Percentiles rank a stretch among this genome's conserved stretches.
Conservation (phyloP, 2,797 vertebrate genomes). For the Synaphobranchus kaupii region DNA sequence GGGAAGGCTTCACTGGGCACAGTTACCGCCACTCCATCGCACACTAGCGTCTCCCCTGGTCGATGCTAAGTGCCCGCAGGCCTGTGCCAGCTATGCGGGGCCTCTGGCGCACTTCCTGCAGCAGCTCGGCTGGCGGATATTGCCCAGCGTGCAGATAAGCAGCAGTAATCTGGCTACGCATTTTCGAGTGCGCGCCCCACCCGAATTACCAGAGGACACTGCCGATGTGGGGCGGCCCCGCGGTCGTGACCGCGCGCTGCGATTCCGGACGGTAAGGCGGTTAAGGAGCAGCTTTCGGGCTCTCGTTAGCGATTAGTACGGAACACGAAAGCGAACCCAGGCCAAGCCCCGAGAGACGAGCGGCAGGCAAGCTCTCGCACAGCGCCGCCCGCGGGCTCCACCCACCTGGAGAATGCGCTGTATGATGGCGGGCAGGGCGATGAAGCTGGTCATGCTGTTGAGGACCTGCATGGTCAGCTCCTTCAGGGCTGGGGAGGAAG, state of each 20-base stretch:
- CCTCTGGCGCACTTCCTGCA: not conserved
- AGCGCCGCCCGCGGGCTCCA: constrained; percentile 5
- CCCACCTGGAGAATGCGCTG: constrained; percentile 91
- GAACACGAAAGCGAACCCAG: not conserved
- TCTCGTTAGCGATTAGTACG: not conserved
- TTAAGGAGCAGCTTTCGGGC: not conserved
- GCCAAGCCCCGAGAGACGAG: not conserved
- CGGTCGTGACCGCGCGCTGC: not conserved
- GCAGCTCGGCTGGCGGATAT: not conserved
- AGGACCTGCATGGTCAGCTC: constrained; percentile 93
- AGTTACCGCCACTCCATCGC: not conserved
- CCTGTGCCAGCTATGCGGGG: not conserved
- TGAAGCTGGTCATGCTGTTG: constrained; percentile 93
- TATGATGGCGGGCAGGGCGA: constrained; percentile 89
- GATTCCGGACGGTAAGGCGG: too few species aligned
- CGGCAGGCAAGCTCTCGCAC: not conserved
- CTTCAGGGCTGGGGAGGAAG: constrained; percentile 78
- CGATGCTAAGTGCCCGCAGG: not conserved
- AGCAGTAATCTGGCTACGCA: not conserved
- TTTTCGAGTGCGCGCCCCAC: not conserved
- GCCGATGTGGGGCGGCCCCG: not conserved
- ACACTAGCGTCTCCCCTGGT: not conserved
- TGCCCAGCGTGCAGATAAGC: not conserved
- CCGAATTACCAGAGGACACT: not conserved
- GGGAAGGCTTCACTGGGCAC: not conserved